Conservation (phyloP, 1,140 invertebrate species). For the Lepidostoma basale region DNA sequence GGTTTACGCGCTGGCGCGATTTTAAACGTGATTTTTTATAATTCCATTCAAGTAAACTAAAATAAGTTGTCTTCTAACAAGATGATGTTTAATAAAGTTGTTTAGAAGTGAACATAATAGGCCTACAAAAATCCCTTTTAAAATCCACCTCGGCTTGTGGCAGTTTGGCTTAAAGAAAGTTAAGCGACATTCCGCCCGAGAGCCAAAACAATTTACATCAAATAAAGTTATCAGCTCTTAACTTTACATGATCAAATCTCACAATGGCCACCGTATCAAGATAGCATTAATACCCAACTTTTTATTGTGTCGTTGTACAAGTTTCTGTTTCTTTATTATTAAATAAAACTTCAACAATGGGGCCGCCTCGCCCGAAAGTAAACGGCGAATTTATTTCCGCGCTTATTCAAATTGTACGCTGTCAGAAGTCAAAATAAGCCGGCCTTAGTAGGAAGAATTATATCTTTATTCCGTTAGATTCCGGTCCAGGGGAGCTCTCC, state of each 20-base stretch:
- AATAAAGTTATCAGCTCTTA: background rate
- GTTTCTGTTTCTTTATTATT: background rate
- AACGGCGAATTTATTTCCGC: background rate
- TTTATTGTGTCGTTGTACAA: background rate
- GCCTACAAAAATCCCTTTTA: no score
- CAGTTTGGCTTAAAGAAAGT: background rate
- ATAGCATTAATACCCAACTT: background rate
- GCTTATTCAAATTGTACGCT: background rate
- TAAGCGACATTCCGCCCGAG: background rate
- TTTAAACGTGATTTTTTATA: no score
- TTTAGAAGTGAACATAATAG: no score
- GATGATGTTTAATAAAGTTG: no score
- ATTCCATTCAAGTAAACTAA: no score
- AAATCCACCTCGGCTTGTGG: no score
- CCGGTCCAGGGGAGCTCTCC: no score
- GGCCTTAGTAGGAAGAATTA: background rate
- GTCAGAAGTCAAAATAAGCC: background rate
- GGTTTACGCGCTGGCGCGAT: no score
- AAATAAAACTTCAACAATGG: background rate
- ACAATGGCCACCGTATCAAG: background rate
- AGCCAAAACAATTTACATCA: slow-evolving; percentile 1
- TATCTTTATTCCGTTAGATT: no score
- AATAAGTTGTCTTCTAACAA: no score
- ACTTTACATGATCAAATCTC: background rate
- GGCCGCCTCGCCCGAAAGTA: background rate